Evolutionary conservation across 2,113 vertebrate genomes (phyloP), one percentile per base, ranked within the genome.

Genomic region (Drymodes brunneopygia): DNA sequence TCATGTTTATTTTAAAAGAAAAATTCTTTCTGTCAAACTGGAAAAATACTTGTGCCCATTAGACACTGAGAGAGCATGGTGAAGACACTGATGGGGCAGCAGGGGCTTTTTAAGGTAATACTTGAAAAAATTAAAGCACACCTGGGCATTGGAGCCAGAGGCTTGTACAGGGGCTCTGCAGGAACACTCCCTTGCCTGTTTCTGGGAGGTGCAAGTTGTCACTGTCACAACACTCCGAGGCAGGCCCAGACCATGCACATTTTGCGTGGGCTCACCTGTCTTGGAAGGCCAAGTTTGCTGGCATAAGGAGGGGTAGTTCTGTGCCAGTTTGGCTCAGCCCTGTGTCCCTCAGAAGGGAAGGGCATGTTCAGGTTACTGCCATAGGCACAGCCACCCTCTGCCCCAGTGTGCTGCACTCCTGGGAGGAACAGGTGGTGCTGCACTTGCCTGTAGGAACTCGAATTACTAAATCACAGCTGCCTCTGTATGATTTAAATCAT

Each of bases 161-260:
- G 53, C 20, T 64, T 21, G 16, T 5, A 14, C 8, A 4, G 50
- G 18, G 5, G 15, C 21, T 31, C 20, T 27, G 47, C 56, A 82
- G 65, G 38, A 62, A n/a, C 4, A 1, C 6, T 31, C 42, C 53
- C 25, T 23, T 0, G 0, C 13, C 0, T 7, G 10, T 8, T 23
- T 45, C 45, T 45, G 65, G 27, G 25, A 25, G 45, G 23, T 21
- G 12, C 12, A 53, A 18, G 11, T 36, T 54, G 53, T 36, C 62
- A 28, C 79, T n/a, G 38, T 13, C 53, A 45, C 38, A 18, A 4
- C 1, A 5, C 15, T 54, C 29, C 36, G 12, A 8, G 54, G 69
- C 45, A 69, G 40, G 40, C 33, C 35, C 27, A 51, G 23, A 11
- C 53, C 35, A 7, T 10, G 42, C 28, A 15, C 7, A 3, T 18